phyloP scores from a whole-genome alignment of 2,113 vertebrate species.

The Platanista minor region DNA sequence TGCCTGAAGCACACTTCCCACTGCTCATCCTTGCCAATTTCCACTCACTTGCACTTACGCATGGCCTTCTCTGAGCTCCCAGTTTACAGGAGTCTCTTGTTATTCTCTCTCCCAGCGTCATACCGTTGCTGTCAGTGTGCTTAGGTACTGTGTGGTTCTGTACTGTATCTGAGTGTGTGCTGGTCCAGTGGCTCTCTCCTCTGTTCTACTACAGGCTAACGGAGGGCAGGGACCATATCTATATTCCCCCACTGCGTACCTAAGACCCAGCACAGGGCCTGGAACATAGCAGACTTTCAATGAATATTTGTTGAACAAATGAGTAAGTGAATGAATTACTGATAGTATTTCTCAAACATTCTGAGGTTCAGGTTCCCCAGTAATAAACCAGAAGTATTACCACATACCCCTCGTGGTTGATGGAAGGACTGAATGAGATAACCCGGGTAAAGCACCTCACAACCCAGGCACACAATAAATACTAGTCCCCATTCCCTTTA shows the following conservation, averaged over 20 bases:
- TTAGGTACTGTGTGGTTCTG: too few relatives aligned
- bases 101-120: background rate
- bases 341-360: background rate
- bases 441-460: background rate
- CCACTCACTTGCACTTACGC: background rate
- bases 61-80: background rate
- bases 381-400: background rate
- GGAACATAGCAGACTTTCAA: background rate
- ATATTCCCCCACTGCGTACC: background rate
- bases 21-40: background rate
- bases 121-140: accelerated
- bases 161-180: background rate
- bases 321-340: background rate
- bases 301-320: background rate
- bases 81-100: background rate
- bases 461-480: background rate
- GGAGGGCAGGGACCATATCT: background rate
- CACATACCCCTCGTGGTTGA: background rate
- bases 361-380: background rate
- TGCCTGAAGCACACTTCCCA: background rate
- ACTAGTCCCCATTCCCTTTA: background rate
- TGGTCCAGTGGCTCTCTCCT: background rate
- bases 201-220: background rate
- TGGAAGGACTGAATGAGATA: background rate
- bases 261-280: background rate